Evolutionary conservation across 1,140 invertebrate species (phyloP), one percentile per base, ranked within the genome.

Genomic region (Cotesia chilonis): DNA sequence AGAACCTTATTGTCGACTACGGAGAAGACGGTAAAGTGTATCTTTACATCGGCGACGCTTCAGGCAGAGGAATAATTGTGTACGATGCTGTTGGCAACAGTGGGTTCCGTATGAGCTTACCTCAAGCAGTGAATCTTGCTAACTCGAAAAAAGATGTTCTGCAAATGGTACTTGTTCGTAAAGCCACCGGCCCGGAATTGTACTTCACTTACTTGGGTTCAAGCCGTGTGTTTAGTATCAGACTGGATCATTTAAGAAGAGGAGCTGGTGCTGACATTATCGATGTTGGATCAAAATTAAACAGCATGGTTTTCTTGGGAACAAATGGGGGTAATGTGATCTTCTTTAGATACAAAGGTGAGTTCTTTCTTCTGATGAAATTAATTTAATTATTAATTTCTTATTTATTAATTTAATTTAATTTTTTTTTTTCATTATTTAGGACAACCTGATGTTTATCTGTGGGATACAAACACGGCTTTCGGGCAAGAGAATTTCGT

Each of bases 1-100:
- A 93, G 77, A 91, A 91, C 76, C 80, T 93, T n/a, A 82, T 89
- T 0, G 87, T 90, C 0, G 90, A 91, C 75, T 89, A 90, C 73
- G 79, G 83, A 0, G 68, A 85, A 4, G 87, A 86, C 36, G 88
- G 89, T 4, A 83, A 84, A 51, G 74, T 80, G 0, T 80, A 55
- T 63, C 78, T 88, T 0, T 89, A 89, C 77, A 80, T 91, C 3
- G 87, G 88, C 37, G 90, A 91, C 77, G 90, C 90, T 1, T 89
- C 88, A 41, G 85, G 87, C 10, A 83, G 88, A 17, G 84, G 89
- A 61, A 90, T 92, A 60, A 82, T 91, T 4, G 90, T 91, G 2
- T 90, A 88, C 73, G 89, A 92, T 74, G 85, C 89, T 2, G 81
- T 81, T 0, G 77, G 76, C 0, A 82, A 83, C 71, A 88, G 83